Base-by-base conservation (phyloP, 2,888 invertebrate genomes). In the Noctua fimbriata region DNA sequence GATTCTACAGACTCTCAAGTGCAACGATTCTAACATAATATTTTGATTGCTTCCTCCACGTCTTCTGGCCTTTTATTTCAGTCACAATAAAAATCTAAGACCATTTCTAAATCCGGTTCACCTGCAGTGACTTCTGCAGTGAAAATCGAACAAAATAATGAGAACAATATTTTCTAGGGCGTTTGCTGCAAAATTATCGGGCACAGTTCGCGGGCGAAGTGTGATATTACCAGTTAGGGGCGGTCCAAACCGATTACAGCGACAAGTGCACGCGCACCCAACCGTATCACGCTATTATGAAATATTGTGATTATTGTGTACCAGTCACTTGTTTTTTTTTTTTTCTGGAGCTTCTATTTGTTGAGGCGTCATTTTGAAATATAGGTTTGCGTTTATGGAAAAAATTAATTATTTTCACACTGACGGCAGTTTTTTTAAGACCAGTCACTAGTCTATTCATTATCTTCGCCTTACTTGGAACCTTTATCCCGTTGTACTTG, bases 221-320 rank as follows among this genome's bases (percentile, higher is more conserved):
- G 94, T 91, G 92, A 93, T 92, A 91, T 92, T 93, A 92, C 92
- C 87, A 88, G 91, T 82, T 88, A 84, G 83, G 91, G 93, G 94
- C 92, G 93, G 92, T 79, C 83, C 90, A 49, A 76, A 82, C 86
- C 88, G 89, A 90, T 91, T 90, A 92, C 85, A 80, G 88, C 86
- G 90, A 90, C 90, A 89, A 90, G 89, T 89, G 89, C 91, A 92
- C 88, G 87, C 87, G 89, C 89, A 88, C 82, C 83, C 71, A 36
- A 73, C 76, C 75, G 67, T 78, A 74, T 75, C 87, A 88, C 91
- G 89, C 88, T 69, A 90, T 67, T 87, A 73, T 86, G 88, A 85
- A 84, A 87, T 87, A 88, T 86, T 84, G 69, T 86, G 76, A 87
- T 89, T 85, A 71, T 74, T 76, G 67, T 77, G 83, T 71, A 71